A percentile compares a stretch with the other conserved stretches of the same genome.
These are phyloP conservation scores for Drosophila kuntzei DNA, from an alignment of 2,888 invertebrate species.

Conservation along the genomic window DNA sequence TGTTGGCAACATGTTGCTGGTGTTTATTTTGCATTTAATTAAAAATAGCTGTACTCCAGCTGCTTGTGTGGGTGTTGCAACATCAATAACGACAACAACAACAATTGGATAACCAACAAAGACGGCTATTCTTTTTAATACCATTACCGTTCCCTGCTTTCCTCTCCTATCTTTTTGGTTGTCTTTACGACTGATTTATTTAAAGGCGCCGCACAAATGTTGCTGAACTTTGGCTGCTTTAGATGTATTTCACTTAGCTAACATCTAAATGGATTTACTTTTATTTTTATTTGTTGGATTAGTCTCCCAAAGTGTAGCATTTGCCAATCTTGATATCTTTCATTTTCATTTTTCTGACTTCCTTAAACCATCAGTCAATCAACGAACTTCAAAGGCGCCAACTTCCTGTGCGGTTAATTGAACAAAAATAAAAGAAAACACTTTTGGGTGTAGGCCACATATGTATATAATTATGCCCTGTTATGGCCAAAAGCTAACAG, in stretches of 20 bases:
- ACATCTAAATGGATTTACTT: constrained; percentile 5
- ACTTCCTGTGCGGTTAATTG: constrained; percentile 51
- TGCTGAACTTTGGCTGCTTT: constrained; percentile 74
- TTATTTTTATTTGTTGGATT: neutral
- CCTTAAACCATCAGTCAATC: constrained; percentile 58
- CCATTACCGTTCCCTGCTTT: constrained; percentile 22
- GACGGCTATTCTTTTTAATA: constrained; percentile 70
- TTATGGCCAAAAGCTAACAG: constrained; percentile 55
- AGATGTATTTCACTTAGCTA: constrained; percentile 48
- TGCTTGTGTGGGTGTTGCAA: constrained; percentile 67
- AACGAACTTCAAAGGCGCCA: constrained; percentile 47
- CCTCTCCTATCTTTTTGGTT: constrained; percentile 9
- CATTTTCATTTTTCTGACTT: constrained; percentile 34
- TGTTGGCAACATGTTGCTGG: constrained; percentile 61
- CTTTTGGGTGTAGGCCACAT: constrained; percentile 9
- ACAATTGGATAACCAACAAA: constrained; percentile 53
- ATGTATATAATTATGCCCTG: constrained; percentile 62
- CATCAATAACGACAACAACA: constrained; percentile 34
- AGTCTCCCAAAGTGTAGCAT: neutral
- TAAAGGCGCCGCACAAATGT: constrained; percentile 76
- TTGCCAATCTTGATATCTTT: constrained; percentile 54
- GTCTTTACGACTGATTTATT: constrained; percentile 72
- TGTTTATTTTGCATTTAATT: constrained; percentile 69
- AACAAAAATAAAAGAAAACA: too few relatives aligned
- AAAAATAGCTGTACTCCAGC: constrained; percentile 80